These are phyloP conservation scores for Marmota monax DNA, from an alignment of 2,113 vertebrate species.

Conservation along the genomic window DNA sequence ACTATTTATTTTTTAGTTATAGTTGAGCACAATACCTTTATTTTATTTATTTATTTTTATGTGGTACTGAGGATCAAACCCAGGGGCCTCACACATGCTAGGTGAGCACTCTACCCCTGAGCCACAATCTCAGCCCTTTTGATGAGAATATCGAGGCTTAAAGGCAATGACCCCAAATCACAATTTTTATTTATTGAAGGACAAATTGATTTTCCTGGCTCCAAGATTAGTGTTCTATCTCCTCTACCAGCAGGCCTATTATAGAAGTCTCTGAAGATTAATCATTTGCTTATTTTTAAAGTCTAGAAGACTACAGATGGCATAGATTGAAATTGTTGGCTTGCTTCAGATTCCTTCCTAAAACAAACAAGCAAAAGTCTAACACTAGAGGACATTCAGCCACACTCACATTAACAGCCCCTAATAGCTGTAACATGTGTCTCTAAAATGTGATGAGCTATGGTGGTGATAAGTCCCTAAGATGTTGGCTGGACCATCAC, in stretches of 20 bases:
- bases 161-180: constrained; percentile 13
- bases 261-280: constrained; percentile 19
- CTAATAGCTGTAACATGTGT: background rate
- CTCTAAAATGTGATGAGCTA: background rate
- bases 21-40: no score
- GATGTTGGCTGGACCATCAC: background rate
- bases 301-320: background rate
- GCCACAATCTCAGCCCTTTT: background rate
- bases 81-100: no score
- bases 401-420: background rate
- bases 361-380: constrained; percentile 40
- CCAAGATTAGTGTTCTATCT: background rate
- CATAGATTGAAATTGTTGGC: background rate
- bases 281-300: constrained; percentile 44
- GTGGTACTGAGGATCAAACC: no score
- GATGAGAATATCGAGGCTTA: background rate
- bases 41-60: no score
- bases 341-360: constrained; percentile 26
- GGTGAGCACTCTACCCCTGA: no score
- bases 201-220: constrained; percentile 22
- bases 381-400: background rate
- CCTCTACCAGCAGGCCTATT: background rate
- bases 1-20: no score
- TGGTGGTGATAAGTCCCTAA: background rate
- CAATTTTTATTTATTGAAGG: background rate